Percentiles rank a stretch among this genome's conserved stretches.
Conservation (phyloP, 92 coral and sea anemone genomes). For the Actinostola sp. region DNA sequence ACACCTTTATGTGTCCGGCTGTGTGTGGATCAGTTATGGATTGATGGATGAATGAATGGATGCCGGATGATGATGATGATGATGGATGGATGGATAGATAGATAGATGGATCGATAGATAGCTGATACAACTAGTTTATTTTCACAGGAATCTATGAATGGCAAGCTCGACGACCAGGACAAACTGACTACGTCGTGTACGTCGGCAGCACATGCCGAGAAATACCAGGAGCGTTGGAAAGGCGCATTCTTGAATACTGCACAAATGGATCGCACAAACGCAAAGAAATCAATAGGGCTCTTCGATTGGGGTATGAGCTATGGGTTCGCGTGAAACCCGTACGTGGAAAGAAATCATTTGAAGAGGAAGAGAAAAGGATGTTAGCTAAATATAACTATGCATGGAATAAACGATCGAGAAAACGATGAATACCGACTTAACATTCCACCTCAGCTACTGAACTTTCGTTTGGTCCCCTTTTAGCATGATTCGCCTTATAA, state of each 20-base stretch:
- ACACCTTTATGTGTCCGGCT: too few species aligned
- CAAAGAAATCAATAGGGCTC: constrained; percentile 35
- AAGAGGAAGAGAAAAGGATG: neutral
- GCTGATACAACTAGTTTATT: too few species aligned
- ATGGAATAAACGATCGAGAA: neutral
- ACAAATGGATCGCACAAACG: constrained; percentile 36
- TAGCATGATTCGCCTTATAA: too few species aligned
- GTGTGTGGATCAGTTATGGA: too few species aligned
- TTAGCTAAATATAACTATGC: neutral
- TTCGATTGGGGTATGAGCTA: constrained; percentile 48
- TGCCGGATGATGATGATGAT: neutral
- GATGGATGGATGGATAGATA: neutral
- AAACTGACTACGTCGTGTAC: constrained; percentile 64
- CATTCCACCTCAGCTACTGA: neutral
- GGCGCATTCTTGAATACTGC: constrained; percentile 55
- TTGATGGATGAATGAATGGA: too few species aligned
- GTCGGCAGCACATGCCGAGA: constrained; percentile 66
- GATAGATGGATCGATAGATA: neutral
- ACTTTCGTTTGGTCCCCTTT: neutral
- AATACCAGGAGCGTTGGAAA: constrained; percentile 41
- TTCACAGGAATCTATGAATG: constrained; percentile 60
- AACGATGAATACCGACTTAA: neutral
- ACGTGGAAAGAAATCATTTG: neutral
- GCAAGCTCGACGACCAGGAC: too few species aligned
- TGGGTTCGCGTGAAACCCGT: constrained; percentile 57